Base-by-base conservation (phyloP, 2,888 invertebrate species). In the Pristionchus arcanus region DNA sequence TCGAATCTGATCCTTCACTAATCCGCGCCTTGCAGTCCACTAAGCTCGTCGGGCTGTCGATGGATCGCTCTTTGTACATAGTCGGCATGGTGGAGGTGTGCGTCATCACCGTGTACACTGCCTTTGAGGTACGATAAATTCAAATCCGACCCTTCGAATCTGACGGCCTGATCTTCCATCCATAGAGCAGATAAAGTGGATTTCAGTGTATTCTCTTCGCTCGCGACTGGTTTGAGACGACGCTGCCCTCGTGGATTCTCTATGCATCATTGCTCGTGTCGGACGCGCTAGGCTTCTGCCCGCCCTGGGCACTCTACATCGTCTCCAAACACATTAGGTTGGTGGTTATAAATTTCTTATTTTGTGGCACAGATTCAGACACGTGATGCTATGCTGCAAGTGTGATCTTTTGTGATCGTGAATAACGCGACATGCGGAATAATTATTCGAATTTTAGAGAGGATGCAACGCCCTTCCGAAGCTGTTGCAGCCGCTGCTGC, bases 261-360 rank as follows among this genome's bases (percentile, higher is more conserved):
- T 66, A 66, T 28, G 19, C 66, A 1, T 66, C 66, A 4, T 25
- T 83, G 11, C 83, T 83, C 5, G 49, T 55, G 21, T 83, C 83
- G 53, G 83, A 83, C n/a, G 83, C 83, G 0, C 55, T 83, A 2
- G 83, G 83, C 1, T 83, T 83, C 83, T 21, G 19, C 19, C 83
- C 83, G 34, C 53, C n/a, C 28, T 83, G 83, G 83, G 53, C 55
- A 4, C 55, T 83, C 1, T 83, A 37, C 83, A 34, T 53, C 16
- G 11, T 42, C 21, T 53, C 25, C 9, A 34, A 25, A 28, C n/a
- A 66, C 13, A 15, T 66, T 28, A 66, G 66, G 66, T 28, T 28
- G 2, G 28, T 4, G 13, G n/a, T n/a, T n/a, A n/a, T n/a, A n/a
- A n/a, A n/a, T n/a, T n/a, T n/a, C n/a, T n/a, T n/a, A n/a, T n/a